Percentiles rank a stretch among this genome's conserved stretches.
phyloP scores from a whole-genome alignment of 2,888 invertebrate species.

The Ectobius pallidus region DNA sequence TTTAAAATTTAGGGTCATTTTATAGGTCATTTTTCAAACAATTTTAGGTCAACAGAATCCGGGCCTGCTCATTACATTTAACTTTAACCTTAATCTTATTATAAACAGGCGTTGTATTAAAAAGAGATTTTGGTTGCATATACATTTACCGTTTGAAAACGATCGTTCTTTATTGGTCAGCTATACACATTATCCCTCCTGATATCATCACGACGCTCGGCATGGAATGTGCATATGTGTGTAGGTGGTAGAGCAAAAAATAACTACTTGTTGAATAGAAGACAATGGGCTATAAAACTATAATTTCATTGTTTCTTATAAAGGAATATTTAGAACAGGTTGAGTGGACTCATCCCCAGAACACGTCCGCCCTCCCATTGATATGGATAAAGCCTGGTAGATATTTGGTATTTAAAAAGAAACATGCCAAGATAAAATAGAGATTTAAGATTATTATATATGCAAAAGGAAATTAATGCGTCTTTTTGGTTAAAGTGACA shows the following conservation, averaged over 20 bases:
- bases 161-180: background rate
- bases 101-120: background rate
- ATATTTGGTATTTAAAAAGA: slow-evolving; percentile 2
- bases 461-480: slow-evolving; percentile 14
- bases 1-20: too few relatives aligned
- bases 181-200: background rate
- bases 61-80: too few relatives aligned
- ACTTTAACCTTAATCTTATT: background rate
- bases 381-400: background rate
- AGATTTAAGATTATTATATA: slow-evolving; percentile 10
- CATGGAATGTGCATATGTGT: slow-evolving; percentile 7
- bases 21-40: too few relatives aligned
- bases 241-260: slow-evolving; percentile 9
- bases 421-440: background rate
- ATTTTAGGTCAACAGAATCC: too few relatives aligned
- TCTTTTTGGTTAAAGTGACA: background rate
- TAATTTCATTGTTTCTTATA: slow-evolving; percentile 37
- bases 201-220: slow-evolving; percentile 6
- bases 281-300: slow-evolving; percentile 39
- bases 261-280: slow-evolving; percentile 32
- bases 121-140: slow-evolving; percentile 5
- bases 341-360: background rate
- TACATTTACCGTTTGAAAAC: background rate
- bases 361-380: background rate
- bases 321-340: slow-evolving; percentile 21